Percentiles rank a stretch among this genome's conserved stretches.
These are phyloP conservation scores for Chamaea fasciata DNA, from an alignment of 2,113 vertebrate species.

Conservation along the genomic window DNA sequence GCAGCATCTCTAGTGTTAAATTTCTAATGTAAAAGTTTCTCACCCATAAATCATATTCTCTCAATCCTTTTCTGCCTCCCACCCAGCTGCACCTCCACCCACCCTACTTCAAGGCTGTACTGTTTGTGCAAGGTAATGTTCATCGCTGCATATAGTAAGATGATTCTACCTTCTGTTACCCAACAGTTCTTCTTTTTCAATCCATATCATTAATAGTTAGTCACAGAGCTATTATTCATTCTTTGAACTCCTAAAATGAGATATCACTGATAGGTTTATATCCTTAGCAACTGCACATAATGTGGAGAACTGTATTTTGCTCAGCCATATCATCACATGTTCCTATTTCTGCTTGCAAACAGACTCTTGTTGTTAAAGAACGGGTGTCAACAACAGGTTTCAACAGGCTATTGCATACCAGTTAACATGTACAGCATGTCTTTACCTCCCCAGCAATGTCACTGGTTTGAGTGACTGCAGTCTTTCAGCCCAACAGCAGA, in stretches of 20 bases:
- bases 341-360: slow-evolving; percentile 42
- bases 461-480: background rate
- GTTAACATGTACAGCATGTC: background rate
- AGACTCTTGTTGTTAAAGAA: slow-evolving; percentile 28
- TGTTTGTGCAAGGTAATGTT: slow-evolving; percentile 62
- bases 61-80: slow-evolving; percentile 37
- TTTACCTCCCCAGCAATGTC: background rate
- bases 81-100: slow-evolving; percentile 49
- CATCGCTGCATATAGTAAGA: slow-evolving; percentile 60
- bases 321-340: slow-evolving; percentile 11
- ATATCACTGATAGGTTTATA: slow-evolving; percentile 47
- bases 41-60: slow-evolving; percentile 32
- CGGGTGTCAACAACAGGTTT: slow-evolving; percentile 1
- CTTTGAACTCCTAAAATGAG: slow-evolving; percentile 64
- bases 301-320: slow-evolving; percentile 35
- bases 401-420: slow-evolving; percentile 8
- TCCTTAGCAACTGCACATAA: slow-evolving; percentile 63
- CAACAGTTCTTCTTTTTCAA: slow-evolving; percentile 51
- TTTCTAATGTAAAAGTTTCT: slow-evolving; percentile 15
- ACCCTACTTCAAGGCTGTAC: slow-evolving; percentile 48
- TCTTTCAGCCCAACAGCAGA: background rate
- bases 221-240: slow-evolving; percentile 71
- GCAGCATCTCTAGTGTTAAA: slow-evolving; percentile 18
- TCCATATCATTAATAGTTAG: slow-evolving; percentile 72
- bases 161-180: slow-evolving; percentile 64